These are phyloP conservation scores for Galemys pyrenaicus DNA, from an alignment of 2,113 vertebrate genomes.

Conservation along the genomic window DNA sequence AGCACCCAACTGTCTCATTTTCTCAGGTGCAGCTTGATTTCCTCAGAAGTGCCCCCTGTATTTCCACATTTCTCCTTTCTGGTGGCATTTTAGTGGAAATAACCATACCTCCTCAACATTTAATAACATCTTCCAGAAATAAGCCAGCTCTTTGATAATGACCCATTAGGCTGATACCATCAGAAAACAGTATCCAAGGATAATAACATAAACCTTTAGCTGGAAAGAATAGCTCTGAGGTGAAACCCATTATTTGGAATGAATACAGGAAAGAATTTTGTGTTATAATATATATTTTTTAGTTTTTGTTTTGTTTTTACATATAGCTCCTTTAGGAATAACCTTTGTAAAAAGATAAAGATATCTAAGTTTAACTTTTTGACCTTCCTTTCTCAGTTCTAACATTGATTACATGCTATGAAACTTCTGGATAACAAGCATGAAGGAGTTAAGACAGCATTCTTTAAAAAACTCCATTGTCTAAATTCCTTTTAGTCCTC, in stretches of 20 bases:
- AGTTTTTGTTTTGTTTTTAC: conserved; percentile 48
- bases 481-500: conserved; percentile 30
- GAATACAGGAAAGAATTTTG: background rate
- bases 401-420: conserved; percentile 50
- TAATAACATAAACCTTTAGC: conserved; percentile 26
- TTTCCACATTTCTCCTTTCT: conserved; percentile 37
- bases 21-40: conserved; percentile 37
- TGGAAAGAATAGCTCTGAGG: conserved; percentile 54
- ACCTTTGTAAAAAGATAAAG: conserved; percentile 71
- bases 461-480: conserved; percentile 49
- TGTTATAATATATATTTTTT: background rate
- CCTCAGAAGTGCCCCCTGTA: background rate
- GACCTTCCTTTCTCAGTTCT: conserved; percentile 67
- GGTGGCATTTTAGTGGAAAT: conserved; percentile 56
- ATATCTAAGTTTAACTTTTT: conserved; percentile 63
- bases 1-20: background rate
- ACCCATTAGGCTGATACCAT: background rate
- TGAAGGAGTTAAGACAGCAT: background rate
- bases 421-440: conserved; percentile 12
- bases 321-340: conserved; percentile 58
- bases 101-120: conserved; percentile 7
- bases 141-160: conserved; percentile 60
- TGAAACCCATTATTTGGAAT: conserved; percentile 59
- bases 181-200: conserved; percentile 66
- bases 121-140: conserved; percentile 64